Conservation (phyloP, 2,113 vertebrate species). For the Anolis carolinensis region DNA sequence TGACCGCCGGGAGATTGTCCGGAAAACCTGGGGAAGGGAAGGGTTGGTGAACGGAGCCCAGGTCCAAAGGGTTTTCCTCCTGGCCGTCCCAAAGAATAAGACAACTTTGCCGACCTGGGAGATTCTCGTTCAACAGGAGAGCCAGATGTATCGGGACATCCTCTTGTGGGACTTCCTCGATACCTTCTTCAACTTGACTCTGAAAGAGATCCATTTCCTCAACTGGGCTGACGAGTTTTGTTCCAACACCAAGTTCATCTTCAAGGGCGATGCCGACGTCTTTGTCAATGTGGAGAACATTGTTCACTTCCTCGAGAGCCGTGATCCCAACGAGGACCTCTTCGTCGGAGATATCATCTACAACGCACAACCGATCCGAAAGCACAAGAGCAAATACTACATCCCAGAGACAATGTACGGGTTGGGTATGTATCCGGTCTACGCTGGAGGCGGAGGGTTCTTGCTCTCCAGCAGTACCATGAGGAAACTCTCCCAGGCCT, state of each 20-base stretch:
- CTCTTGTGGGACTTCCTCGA: conserved; percentile 96
- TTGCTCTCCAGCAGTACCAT: conserved; percentile 88
- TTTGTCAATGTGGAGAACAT: conserved; percentile 95
- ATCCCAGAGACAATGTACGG: conserved; percentile 92
- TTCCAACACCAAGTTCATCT: conserved; percentile 85
- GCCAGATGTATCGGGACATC: conserved; percentile 83
- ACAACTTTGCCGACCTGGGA: conserved; percentile 84
- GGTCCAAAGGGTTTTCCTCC: conserved; percentile 87
- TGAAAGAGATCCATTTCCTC: conserved; percentile 97
- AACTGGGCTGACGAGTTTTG: conserved; percentile 90
- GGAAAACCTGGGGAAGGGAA: conserved; percentile 94
- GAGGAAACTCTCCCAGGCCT: conserved; percentile 82
- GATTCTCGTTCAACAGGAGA: conserved; percentile 87
- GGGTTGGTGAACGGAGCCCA: conserved; percentile 74
- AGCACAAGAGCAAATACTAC: conserved; percentile 88
- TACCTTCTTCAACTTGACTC: conserved; percentile 96
- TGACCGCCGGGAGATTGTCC: conserved; percentile 92
- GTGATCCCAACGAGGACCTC: conserved; percentile 76
- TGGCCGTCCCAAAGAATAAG: conserved; percentile 85
- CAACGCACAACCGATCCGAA: conserved; percentile 89
- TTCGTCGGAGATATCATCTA: conserved; percentile 95
- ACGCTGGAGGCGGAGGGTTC: conserved; percentile 93
- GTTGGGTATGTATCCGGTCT: conserved; percentile 85
- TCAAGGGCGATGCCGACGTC: conserved; percentile 93
- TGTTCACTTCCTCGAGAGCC: conserved; percentile 83